Evolutionary conservation across 2,797 vertebrate species (phyloP), one percentile per base, ranked within the genome.

Genomic region (Premnoplex brunnescens): DNA sequence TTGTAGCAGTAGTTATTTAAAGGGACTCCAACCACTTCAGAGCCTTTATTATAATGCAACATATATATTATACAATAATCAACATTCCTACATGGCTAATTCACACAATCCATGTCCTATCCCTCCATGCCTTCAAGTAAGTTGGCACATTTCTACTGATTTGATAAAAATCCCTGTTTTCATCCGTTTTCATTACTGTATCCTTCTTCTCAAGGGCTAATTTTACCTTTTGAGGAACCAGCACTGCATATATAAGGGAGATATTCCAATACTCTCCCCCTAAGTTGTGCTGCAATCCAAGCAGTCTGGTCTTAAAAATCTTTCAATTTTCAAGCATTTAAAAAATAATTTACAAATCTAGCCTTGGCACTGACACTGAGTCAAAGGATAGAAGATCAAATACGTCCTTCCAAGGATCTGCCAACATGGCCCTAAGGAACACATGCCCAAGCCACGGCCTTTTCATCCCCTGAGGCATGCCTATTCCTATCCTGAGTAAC

Each of bases 401-500:
- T 9, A 20, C 7, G 12, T 82, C 92, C 91, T 95, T 63, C 55
- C 83, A 87, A 24, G 9, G 32, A 71, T 56, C 27, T 78, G 72
- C 58, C 24, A 59, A 54, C 41, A 10, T 19, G 28, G 44, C 60
- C 88, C n/a, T 84, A 48, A 85, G 44, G 36, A 92, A 39, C 24
- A 69, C 5, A 12, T 0, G 9, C 80, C 52, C 1, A 3, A 41
- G 24, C 0, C 0, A 9, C 8, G 23, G 51, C n/a, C 12, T 60
- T 77, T 67, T 43, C 3, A 10, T 27, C 23, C 34, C n/a, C 26
- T 51, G 32, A 51, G 14, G n/a, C 7, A 91, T 22, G 37, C 24
- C 27, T 71, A 28, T 26, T 82, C 81, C 56, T 85, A 22, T 36
- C 34, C 32, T 19, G 15, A 28, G 23, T 59, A 91, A 66, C 34